A percentile compares a stretch with the other conserved stretches of the same genome.
Evolutionary conservation across 2,797 vertebrate species (phyloP).

Genomic region (Percopsis omiscomaycus): DNA sequence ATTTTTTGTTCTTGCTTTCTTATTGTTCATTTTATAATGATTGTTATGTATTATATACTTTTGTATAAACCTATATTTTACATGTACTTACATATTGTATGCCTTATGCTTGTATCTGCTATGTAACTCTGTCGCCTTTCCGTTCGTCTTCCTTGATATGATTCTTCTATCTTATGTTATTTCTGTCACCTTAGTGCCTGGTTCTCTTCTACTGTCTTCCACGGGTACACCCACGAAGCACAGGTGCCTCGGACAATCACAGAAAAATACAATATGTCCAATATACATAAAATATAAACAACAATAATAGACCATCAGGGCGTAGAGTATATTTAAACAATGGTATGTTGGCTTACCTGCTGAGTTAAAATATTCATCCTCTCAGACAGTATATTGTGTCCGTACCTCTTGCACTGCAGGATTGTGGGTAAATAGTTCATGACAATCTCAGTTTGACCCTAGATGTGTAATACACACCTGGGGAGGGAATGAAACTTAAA

Average conservation of each 20-base stretch:
- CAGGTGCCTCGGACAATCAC: background rate
- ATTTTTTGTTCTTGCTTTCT: slow-evolving; percentile 54
- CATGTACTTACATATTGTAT: slow-evolving; percentile 65
- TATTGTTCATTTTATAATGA: slow-evolving; percentile 70
- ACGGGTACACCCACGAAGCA: slow-evolving; percentile 1
- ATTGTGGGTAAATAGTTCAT: slow-evolving; percentile 57
- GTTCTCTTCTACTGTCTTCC: slow-evolving; percentile 59
- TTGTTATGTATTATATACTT: slow-evolving; percentile 68
- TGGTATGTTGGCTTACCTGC: slow-evolving; percentile 64
- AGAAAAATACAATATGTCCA: slow-evolving; percentile 45
- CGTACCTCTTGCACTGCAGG: slow-evolving; percentile 62
- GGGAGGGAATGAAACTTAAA: slow-evolving; percentile 63
- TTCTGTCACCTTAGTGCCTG: slow-evolving; percentile 74
- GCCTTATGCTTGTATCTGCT: slow-evolving; percentile 68
- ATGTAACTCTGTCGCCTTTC: slow-evolving; percentile 30
- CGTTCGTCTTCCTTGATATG: slow-evolving; percentile 24
- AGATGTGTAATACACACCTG: slow-evolving; percentile 39
- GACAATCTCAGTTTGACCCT: slow-evolving; percentile 32
- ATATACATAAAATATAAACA: slow-evolving; percentile 21
- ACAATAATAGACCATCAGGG: slow-evolving; percentile 33
- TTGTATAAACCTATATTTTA: slow-evolving; percentile 76
- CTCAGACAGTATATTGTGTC: slow-evolving; percentile 37
- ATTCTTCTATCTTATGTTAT: slow-evolving; percentile 38
- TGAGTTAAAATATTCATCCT: slow-evolving; percentile 47
- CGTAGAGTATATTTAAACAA: slow-evolving; percentile 56